These are phyloP conservation scores for Rhabdomys dilectus DNA, from an alignment of 2,113 vertebrate species.

Conservation along the genomic window DNA sequence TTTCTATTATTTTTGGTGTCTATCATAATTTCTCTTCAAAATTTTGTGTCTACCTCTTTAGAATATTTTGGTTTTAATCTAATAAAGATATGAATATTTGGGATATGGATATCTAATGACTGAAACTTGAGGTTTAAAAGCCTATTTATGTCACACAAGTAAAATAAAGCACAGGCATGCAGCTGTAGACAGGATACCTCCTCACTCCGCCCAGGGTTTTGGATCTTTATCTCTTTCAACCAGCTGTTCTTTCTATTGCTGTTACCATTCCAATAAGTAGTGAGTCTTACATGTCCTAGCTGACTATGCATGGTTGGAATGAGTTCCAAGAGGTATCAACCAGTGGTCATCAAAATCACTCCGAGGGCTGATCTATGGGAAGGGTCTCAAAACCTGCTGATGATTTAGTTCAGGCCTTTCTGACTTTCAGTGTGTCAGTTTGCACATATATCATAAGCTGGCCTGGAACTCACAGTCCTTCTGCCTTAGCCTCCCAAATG, in stretches of 20 bases:
- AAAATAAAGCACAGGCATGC: not conserved
- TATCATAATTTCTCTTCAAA: not conserved
- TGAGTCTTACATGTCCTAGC: not conserved
- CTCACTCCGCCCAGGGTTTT: not conserved
- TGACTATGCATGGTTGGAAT: not conserved
- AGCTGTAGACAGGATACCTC: not conserved
- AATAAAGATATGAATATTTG: too few species aligned
- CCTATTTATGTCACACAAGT: not conserved
- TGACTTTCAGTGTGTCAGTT: not conserved
- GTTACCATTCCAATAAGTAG: not conserved
- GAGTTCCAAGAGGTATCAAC: not conserved
- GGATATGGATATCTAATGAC: not conserved
- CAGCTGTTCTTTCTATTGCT: not conserved
- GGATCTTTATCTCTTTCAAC: not conserved
- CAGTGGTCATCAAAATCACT: not conserved
- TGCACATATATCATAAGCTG: not conserved
- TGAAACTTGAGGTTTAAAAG: not conserved
- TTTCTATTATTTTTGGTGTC: not conserved
- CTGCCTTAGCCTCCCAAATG: not conserved
- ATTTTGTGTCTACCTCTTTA: not conserved
- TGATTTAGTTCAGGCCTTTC: not conserved
- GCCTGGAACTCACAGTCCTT: not conserved
- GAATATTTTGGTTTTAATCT: not conserved
- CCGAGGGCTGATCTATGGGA: not conserved
- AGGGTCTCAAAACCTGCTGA: not conserved